Evolutionary conservation across 2,797 vertebrate genomes (phyloP).

Genomic region (Acrocephalus scirpaceus): DNA sequence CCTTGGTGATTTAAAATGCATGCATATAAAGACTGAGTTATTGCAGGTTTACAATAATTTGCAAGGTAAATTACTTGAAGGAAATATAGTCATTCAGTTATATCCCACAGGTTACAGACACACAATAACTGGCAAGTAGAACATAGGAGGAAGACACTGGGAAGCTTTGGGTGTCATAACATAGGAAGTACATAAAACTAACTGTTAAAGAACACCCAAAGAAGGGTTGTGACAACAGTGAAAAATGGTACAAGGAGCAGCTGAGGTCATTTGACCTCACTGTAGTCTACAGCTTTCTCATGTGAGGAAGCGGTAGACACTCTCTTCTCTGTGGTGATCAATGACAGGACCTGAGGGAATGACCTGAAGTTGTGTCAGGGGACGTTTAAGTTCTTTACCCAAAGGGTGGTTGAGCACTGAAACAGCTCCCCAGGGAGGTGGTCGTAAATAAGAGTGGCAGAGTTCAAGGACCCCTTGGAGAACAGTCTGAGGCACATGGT

Average conservation of each 20-base stretch:
- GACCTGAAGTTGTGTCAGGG: rapidly evolving
- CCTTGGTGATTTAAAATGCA: neutral
- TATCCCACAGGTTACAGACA: neutral
- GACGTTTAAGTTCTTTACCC: neutral
- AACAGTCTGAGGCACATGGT: rapidly evolving
- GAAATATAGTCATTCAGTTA: neutral
- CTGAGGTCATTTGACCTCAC: neutral
- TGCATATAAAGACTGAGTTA: neutral
- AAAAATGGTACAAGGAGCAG: neutral
- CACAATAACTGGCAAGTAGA: neutral
- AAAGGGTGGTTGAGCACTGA: no score
- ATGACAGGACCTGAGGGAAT: rapidly evolving
- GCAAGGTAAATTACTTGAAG: neutral
- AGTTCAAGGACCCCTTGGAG: neutral
- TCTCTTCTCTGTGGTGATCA: neutral
- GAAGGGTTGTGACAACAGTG: no score
- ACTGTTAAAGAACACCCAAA: neutral
- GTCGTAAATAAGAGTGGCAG: neutral
- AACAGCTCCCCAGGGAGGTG: neutral
- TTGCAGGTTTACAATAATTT: neutral
- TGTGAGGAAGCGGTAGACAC: no score
- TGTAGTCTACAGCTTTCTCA: no score
- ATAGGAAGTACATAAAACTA: neutral
- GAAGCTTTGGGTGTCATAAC: neutral
- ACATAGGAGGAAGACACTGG: neutral